Base-by-base conservation (phyloP, 1,140 invertebrate species). In the Drosophila repleta region DNA sequence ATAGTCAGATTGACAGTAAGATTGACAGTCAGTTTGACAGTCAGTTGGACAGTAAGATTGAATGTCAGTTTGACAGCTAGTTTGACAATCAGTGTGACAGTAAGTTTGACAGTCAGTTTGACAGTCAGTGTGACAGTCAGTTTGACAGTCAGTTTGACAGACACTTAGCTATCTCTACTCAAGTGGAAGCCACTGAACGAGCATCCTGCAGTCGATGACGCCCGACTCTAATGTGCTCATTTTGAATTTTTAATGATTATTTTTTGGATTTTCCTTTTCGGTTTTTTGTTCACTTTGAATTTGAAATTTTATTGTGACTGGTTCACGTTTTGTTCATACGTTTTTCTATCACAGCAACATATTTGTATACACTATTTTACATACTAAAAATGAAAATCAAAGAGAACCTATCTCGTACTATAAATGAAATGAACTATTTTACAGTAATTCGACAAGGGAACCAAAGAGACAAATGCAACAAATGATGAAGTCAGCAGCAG, bases 331-430 rank as follows among this genome's bases (percentile, higher is more conserved):
- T 85, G 66, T 77, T 85, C 72, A 80, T 85, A 67, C 61, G 63
- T 64, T 85, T 77, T 81, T 85, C 82, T 85, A 85, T 85, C 82
- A 85, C 78, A 85, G 82, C 82, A 85, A 85, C 82, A 87, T 77
- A 85, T 75, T 81, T 85, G 78, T 85, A 85, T 87, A 87, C 64
- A 81, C 70, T 85, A 81, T 71, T 78, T 87, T 76, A 74, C 65
- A 64, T 64, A 71, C 68, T 75, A 71, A 65, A 69, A 71, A 65
- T 57, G 18, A 26, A 56, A 56, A 46, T 35, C 29, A 29, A 2
- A 56, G 15, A 37, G 32, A 20, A 29, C 20, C 4, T 29, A 29
- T 29, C 29, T 6, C 15, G 2, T 35, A 35, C 32, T 13, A 10
- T 20, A 32, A 18, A 32, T 17, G 37, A 68, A 69, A 41, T 41